Evolutionary conservation across 2,797 vertebrate species (phyloP), one percentile per base, ranked within the genome.

Genomic region (Xiphorhynchus erythropygius): DNA sequence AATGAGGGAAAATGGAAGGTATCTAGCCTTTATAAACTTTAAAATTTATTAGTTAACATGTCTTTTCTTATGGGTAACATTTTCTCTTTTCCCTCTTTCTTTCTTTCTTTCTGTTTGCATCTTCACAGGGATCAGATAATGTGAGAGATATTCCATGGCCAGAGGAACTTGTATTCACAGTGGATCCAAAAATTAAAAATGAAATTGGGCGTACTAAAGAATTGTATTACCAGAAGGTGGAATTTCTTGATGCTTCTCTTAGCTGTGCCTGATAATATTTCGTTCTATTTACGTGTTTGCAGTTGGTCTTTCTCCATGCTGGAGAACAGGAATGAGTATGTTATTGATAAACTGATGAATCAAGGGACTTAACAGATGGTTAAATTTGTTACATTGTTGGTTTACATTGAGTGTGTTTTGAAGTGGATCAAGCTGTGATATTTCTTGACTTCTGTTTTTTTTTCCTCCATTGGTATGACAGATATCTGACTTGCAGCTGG

Each of bases 1-100:
- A 97, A 95, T 63, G 98, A 98, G 62, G 99, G 99, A 79, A 98
- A 97, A 85, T 99, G 99, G 99, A 99, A 99, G 99, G 99, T 99
- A 98, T 92, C 92, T 84, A 24, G 86, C 18, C 52, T 84, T 70
- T 85, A 24, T 59, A 82, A 67, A 70, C 27, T 70, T 89, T 39
- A 16, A 28, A 67, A 11, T 37, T 25, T 69, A n/a, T 69, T 74
- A 55, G n/a, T 86, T 84, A 63, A 21, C 7, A 2, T 62, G 53
- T 47, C 46, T 28, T 59, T 78, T 59, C 52, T 65, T 76, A 32
- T 18, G 16, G 10, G 42, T 95, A 75, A 94, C 23, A 4, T 53
- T 84, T 83, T 82, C 77, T 89, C 16, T 35, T 75, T 82, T 91
- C 23, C 23, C 4, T 78, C 19, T 44, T 96, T 50, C 49, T 50